phyloP scores from a whole-genome alignment of 2,113 vertebrate genomes.

The Tretioscincus oriximinensis region DNA sequence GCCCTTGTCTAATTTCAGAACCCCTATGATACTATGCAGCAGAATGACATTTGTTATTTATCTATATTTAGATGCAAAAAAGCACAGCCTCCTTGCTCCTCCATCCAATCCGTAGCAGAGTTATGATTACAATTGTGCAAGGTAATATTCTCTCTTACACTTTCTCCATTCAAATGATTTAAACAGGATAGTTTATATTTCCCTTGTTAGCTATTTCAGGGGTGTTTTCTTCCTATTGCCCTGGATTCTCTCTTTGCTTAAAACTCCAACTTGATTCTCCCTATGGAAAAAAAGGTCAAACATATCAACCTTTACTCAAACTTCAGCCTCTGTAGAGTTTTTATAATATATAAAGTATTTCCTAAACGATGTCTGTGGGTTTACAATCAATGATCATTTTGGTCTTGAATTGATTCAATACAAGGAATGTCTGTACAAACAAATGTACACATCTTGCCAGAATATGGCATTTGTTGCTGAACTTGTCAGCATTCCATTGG shows the following conservation, averaged over 20 bases:
- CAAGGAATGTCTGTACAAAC: neutral
- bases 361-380: neutral
- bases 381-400: slow-evolving; percentile 1
- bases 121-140: neutral
- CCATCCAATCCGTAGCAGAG: neutral
- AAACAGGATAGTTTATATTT: neutral
- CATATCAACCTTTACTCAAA: neutral
- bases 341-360: neutral
- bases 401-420: neutral
- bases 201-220: neutral
- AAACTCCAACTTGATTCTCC: neutral
- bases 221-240: neutral
- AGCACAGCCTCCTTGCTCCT: too few relatives aligned
- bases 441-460: neutral
- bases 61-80: neutral
- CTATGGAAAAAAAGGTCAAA: neutral
- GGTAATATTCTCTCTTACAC: neutral
- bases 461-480: rapidly evolving
- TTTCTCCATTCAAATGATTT: neutral
- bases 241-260: neutral
- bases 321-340: neutral
- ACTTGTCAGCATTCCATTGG: neutral
- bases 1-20: neutral
- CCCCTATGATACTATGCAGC: neutral
- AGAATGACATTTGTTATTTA: neutral